Base-by-base conservation (phyloP, 2,888 invertebrate genomes). In the Hypena proboscidalis region DNA sequence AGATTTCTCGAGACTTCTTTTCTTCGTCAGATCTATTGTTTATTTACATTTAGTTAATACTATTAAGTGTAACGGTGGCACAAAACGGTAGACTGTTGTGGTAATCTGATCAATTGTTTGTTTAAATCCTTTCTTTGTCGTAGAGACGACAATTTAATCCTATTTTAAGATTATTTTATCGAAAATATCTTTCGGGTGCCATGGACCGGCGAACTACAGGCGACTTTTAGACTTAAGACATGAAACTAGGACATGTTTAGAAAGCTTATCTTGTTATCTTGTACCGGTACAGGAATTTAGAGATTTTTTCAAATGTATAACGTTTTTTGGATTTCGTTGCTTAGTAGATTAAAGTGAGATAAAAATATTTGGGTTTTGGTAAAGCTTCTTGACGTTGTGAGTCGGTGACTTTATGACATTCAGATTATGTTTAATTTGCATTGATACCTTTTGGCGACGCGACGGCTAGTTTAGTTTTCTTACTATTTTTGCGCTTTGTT, bases 151-250 rank as follows among this genome's bases (percentile, higher is more conserved):
- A 5, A 6, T 34, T 27, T 38, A 42, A 40, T 25, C 43, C 31
- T 39, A 40, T 57, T 46, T 56, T 32, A 1, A 21, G 17, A 39
- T 40, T 44, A 6, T 14, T 31, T 41, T 44, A 43, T 19, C 27
- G 5, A 7, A 27, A n/a, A 26, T 38, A 27, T 11, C 1, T 13
- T 26, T 34, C 22, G 42, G 41, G 17, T 9, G 30, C 25, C 30
- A 25, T 42, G 21, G 11, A 35, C 10, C 60, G 63, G 63, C 32
- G 21, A 46, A 47, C 55, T 51, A 55, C 55, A 49, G 32, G 22
- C 39, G 10, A 51, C 46, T 60, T 60, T 37, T 10, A 10, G 40
- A 32, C 25, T 45, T 41, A 43, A 34, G n/a, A 7, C 27, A 40
- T 7, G 8, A 26, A 51, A 45, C 20, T 39, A 21, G 21, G 10